A percentile compares a stretch with the other conserved stretches of the same genome.
phyloP scores from a whole-genome alignment of 2,797 vertebrate genomes.

The Lepus oiostolus region DNA sequence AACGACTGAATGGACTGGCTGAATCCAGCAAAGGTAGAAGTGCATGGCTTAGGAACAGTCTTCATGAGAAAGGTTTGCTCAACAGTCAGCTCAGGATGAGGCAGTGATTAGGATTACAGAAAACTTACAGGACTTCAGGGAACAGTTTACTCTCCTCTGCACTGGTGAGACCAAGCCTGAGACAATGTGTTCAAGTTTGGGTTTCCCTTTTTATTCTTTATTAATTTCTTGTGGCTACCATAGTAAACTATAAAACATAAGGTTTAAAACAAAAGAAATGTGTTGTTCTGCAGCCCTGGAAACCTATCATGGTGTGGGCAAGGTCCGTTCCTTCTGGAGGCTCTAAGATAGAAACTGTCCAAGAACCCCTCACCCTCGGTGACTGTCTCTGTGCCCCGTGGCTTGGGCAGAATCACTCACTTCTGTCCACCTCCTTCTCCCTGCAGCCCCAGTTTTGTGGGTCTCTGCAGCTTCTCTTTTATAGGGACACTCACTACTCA shows the following conservation, averaged over 20 bases:
- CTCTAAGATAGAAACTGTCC: not conserved
- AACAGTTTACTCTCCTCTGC: not conserved
- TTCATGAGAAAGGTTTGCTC: not conserved
- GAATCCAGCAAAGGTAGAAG: constrained; percentile 50
- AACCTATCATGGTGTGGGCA: not conserved
- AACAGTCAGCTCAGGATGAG: not conserved
- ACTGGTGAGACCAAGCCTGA: not conserved
- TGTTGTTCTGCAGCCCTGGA: not conserved
- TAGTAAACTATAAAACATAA: constrained; percentile 8
- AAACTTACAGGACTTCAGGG: not conserved
- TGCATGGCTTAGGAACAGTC: not conserved
- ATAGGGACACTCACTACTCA: not conserved
- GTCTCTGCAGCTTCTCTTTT: not conserved
- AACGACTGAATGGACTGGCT: constrained; percentile 27
- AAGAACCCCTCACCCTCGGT: not conserved
- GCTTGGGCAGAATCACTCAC: not conserved
- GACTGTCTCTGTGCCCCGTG: not conserved
- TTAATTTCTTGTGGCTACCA: not conserved
- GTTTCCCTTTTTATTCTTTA: not conserved
- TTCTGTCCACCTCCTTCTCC: not conserved
- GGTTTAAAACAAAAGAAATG: constrained; percentile 24
- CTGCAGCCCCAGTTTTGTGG: not conserved
- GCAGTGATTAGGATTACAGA: not conserved
- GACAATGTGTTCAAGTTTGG: not conserved
- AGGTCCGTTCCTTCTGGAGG: not conserved